Conservation (phyloP, 2,797 vertebrate genomes). For the Philypnodon macrostomus region DNA sequence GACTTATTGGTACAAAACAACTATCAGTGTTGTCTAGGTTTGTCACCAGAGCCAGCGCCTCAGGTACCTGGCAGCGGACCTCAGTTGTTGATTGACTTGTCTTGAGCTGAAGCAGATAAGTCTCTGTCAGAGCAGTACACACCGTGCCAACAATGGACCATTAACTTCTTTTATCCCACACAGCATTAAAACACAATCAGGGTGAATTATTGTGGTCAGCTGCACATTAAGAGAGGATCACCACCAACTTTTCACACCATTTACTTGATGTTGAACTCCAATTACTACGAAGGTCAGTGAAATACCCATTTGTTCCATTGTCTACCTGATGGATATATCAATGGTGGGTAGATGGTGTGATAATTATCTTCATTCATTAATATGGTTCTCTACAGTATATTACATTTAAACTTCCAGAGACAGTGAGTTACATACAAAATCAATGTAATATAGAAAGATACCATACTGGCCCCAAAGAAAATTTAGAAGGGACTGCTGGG, state of each 20-base stretch:
- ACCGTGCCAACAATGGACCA: constrained; percentile 53
- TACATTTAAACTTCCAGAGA: no score
- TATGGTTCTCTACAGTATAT: not conserved
- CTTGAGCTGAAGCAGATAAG: constrained; percentile 56
- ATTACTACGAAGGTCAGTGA: constrained; percentile 51
- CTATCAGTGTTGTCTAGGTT: constrained; percentile 12
- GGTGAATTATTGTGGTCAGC: constrained; percentile 63
- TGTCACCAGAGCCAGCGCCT: no score
- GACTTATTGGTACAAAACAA: constrained; percentile 33
- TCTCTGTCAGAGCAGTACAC: constrained; percentile 56
- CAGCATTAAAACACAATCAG: constrained; percentile 69
- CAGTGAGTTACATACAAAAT: no score
- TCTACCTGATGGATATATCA: constrained; percentile 20
- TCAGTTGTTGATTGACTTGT: constrained; percentile 57
- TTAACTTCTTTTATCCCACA: constrained; percentile 53
- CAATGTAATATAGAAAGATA: no score
- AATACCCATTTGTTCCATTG: constrained; percentile 24
- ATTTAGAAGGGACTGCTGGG: no score
- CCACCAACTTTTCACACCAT: constrained; percentile 58
- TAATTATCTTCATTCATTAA: not conserved
- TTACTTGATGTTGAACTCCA: constrained; percentile 59
- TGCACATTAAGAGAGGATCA: constrained; percentile 56
- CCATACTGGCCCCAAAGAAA: no score
- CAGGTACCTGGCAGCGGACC: constrained; percentile 56
- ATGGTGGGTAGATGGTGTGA: not conserved